Percentiles rank a stretch among this genome's conserved stretches.
phyloP scores from a whole-genome alignment of 2,888 invertebrate genomes.

The Lasiommata megera region DNA sequence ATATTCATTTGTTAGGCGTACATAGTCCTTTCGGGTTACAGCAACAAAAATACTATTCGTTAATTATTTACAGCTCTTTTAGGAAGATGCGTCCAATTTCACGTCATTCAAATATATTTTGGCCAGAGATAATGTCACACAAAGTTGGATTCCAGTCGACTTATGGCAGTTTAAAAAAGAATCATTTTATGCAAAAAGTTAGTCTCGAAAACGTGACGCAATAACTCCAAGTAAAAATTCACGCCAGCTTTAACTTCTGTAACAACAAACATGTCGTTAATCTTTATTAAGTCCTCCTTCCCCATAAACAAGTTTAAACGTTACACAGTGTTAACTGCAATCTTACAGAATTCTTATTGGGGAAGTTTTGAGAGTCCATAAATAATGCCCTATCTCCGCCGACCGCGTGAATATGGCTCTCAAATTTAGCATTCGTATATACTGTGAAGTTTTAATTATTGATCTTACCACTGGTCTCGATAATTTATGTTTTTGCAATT shows the following conservation, averaged over 20 bases:
- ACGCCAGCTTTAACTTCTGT: slow-evolving; percentile 5
- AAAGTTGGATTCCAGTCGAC: no score
- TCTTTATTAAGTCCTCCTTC: slow-evolving; percentile 6
- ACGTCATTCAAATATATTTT: no score
- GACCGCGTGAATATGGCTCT: slow-evolving; percentile 14
- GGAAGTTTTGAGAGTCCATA: slow-evolving; percentile 23
- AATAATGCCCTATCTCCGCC: slow-evolving; percentile 12
- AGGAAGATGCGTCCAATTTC: no score
- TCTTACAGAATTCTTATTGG: slow-evolving; percentile 15
- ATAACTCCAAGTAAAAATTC: not conserved
- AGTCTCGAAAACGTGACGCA: not conserved
- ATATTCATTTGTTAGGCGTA: no score
- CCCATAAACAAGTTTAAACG: slow-evolving; percentile 18
- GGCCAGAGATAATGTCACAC: no score
- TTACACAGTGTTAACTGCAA: slow-evolving; percentile 11
- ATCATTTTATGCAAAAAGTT: no score
- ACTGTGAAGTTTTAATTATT: not conserved
- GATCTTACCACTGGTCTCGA: no score
- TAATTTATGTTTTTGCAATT: no score
- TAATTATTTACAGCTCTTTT: no score
- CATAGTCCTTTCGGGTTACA: no score
- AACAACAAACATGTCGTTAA: slow-evolving; percentile 9
- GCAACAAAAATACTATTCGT: no score
- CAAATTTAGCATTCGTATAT: slow-evolving; percentile 1
- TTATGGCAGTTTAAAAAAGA: no score